Evolutionary conservation across 2,113 vertebrate genomes (phyloP), one percentile per base, ranked within the genome.

Genomic region (Recurvirostra avosetta): DNA sequence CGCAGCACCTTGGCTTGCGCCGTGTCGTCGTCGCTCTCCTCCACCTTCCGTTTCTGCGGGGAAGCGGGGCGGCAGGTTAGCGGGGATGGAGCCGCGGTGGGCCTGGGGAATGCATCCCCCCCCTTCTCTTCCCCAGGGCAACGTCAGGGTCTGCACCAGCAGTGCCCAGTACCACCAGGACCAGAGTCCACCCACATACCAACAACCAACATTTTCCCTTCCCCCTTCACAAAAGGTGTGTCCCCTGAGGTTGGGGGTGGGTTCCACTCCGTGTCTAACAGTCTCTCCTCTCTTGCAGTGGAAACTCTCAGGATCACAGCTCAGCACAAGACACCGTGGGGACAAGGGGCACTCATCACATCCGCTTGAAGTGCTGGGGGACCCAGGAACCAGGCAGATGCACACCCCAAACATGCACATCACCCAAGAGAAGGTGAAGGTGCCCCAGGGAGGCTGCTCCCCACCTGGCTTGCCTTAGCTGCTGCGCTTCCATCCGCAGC

Each of bases 1-100:
- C 98, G 97, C 88, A 98, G 95, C 96, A 98, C 98, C 98, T 98
- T 98, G 97, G 98, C 97, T 96, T 98, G 98, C 1, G 98, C 97
- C 14, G 94, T 90, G 82, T 98, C 98, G 1, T 98, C 98, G 0
- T 98, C 98, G 3, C 97, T 98, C 77, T 98, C 98, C 81, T 98
- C 98, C 90, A 98, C 98, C 76, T 98, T 98, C 70, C 98, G 98
- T 91, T 98, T 98, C 98, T 98, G 94, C 0, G 3, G 94, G 92
- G 82, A 85, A 55, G 29, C 0, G 23, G 67, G 12, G 41, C 2
- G 8, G 43, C 18, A 41, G 18, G 16, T 97, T 74, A 97, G 74
- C 0, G 2, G 52, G 82, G 73, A 87, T 4, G 26, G 61, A 27
- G 68, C 6, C 4, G 5, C 0, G 4, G 20, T 1, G 16, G 41